Evolutionary conservation across 2,888 invertebrate species (phyloP).

Genomic region (Camptogramma bilineatum): DNA sequence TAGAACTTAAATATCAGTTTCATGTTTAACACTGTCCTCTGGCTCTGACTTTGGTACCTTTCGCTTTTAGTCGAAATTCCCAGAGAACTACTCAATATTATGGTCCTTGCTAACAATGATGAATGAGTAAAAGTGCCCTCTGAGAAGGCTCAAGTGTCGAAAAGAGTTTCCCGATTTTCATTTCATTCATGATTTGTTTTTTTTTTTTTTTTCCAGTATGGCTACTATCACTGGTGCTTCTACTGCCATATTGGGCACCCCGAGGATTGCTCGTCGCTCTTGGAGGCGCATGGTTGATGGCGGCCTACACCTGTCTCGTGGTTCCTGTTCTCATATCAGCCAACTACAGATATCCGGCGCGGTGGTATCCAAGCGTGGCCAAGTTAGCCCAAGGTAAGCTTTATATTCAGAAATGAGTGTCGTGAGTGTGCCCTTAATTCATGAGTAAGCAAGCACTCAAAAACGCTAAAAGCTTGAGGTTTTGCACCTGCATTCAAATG

Average conservation of each 20-base stretch:
- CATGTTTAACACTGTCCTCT: too few species aligned
- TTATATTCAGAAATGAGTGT: not conserved
- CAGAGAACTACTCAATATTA: too few species aligned
- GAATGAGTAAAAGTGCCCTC: too few species aligned
- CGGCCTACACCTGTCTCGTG: slow-evolving; percentile 88
- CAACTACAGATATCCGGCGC: slow-evolving; percentile 88
- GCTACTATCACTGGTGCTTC: slow-evolving; percentile 87
- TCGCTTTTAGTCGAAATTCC: too few species aligned
- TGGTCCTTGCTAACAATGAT: too few species aligned
- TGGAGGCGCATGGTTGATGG: slow-evolving; percentile 86
- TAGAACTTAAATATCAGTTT: too few species aligned
- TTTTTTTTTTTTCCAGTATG: slow-evolving; percentile 83
- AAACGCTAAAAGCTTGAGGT: not conserved
- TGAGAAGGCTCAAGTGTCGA: too few species aligned
- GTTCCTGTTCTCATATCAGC: slow-evolving; percentile 88
- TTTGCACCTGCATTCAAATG: not conserved
- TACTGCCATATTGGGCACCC: slow-evolving; percentile 87
- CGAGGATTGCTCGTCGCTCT: slow-evolving; percentile 87
- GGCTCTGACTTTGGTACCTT: too few species aligned
- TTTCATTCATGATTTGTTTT: not conserved
- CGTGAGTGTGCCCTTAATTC: not conserved
- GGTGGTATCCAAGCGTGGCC: slow-evolving; percentile 85
- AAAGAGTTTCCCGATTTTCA: too few species aligned
- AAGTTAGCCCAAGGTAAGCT: slow-evolving; percentile 83
- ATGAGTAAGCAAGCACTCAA: not conserved